Evolutionary conservation across 2,797 vertebrate species (phyloP), one percentile per base, ranked within the genome.

Genomic region (Dipus sagitta): DNA sequence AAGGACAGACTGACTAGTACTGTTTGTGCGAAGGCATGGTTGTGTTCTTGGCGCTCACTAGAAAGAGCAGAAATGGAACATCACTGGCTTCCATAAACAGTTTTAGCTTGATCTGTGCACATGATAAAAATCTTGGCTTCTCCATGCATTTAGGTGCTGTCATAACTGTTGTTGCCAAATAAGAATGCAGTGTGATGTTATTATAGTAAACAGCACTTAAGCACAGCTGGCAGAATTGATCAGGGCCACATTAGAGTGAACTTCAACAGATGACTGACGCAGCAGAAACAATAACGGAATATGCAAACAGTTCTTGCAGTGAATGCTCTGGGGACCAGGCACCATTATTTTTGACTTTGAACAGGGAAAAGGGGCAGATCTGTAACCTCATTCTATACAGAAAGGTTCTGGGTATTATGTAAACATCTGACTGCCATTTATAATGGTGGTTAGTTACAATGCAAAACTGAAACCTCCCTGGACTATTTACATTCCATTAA

Each of bases 401-500:
- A 98, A 98, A 98, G 96, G 96, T 98, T 98, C 98, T 98, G 97
- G 98, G 97, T 98, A 98, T 99, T 99, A 98, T 99, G 98, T 99
- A 99, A 99, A 99, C 99, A 99, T 98, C 98, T 98, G 98, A 98
- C 98, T 98, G 98, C 98, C 98, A 98, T 99, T 99, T 98, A 97
- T 98, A 98, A 97, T 97, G 96, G 96, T 95, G 97, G 97, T 97
- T 98, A 97, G 98, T 98, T 98, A 97, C 95, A 98, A 97, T 97
- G 97, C 97, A 98, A 99, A 98, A 98, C 98, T 98, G 97, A 98
- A 98, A 98, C 98, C 98, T 99, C 98, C 98, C 98, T 96, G 98
- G 98, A 98, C 98, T 99, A 99, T 99, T 99, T 99, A 99, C 98
- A 99, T 99, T 99, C 99, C 98, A 99, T 99, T 99, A 99, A 99